Evolutionary conservation across 53 echinoderm and acorn worm species (phyloP), one percentile per base, ranked within the genome.

Genomic region (Astropecten irregularis): DNA sequence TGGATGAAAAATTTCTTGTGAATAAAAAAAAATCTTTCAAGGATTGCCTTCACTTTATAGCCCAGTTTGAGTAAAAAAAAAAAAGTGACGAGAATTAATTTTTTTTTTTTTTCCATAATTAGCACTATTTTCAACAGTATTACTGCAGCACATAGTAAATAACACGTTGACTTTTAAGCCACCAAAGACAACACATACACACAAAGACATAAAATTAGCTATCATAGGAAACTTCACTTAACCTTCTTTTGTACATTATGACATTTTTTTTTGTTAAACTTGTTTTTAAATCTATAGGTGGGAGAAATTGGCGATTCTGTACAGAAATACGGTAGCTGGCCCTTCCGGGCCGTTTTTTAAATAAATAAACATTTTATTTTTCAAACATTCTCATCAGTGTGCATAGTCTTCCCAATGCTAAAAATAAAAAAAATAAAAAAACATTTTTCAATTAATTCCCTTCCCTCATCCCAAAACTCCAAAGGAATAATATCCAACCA

Each of bases 301-400:
- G 79, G 79, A 79, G 39, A 74, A 31, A n/a, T n/a, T 53, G 30
- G 18, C 19, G 54, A 29, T n/a, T 61, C 79, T 79, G 79, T 79
- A 79, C 79, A 79, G 31, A 50, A n/a, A 61, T 76, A 76, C 38
- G 76, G 25, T 62, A 79, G 46, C 52, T 51, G 32, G 34, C 21
- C 71, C 20, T 51, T 32, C 15, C 22, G 57, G 10, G 40, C 26
- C 37, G 56, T 58, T 36, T 44, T 44, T 33, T 73, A 18, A 73
- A 73, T 73, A 73, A 73, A 73, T 73, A 73, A 73, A 76, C 56
- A 40, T 57, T 67, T 57, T n/a, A n/a, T n/a, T n/a, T n/a, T n/a
- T 71, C 61, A 61, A 31, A 79, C 14, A 79, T n/a, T n/a, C n/a
- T 62, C 62, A 61, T 56, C 79, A 44, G 62, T 44, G 30, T 79